Base-by-base conservation (phyloP, 2,888 invertebrate genomes). In the Thera britannica region DNA sequence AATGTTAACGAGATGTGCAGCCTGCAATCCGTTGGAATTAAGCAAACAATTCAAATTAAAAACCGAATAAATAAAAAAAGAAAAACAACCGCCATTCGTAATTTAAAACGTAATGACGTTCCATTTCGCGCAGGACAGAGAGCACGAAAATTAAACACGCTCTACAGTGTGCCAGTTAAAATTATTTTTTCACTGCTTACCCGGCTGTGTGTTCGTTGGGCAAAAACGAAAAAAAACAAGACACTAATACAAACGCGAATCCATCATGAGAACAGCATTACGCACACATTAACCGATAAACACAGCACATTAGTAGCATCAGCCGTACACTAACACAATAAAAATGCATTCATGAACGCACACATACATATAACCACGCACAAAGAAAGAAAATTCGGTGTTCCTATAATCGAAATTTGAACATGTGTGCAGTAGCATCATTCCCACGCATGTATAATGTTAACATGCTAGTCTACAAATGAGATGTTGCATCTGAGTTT, bases 81-180 rank as follows among this genome's bases (percentile, higher is more conserved):
- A 81, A 84, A 88, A 90, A 88, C 86, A 86, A 85, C 86, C 84
- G 83, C 84, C 89, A 83, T 89, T 87, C 87, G 92, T 90, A 92
- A 92, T 92, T 92, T 92, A 91, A 93, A 92, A 89, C 88, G 90
- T 92, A 92, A 93, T 92, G 92, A 91, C 92, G 90, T 90, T 90
- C 90, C 91, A 90, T 92, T 92, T 88, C 86, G 87, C 84, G 83
- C 88, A 83, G 90, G 89, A 90, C 90, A 88, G 90, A 90, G 87
- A 90, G 89, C 90, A 88, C 92, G 91, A 92, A 93, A 93, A 93
- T 93, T 93, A 92, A 93, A 92, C 92, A 89, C 87, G 86, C 83
- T 87, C 84, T 89, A 86, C 88, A 87, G 86, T 91, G 92, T 91
- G 90, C 92, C 92, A 91, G 92, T 92, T 92, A 88, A 93, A 90